Evolutionary conservation across 2,888 invertebrate species (phyloP).

Genomic region (Bimastos eiseni): DNA sequence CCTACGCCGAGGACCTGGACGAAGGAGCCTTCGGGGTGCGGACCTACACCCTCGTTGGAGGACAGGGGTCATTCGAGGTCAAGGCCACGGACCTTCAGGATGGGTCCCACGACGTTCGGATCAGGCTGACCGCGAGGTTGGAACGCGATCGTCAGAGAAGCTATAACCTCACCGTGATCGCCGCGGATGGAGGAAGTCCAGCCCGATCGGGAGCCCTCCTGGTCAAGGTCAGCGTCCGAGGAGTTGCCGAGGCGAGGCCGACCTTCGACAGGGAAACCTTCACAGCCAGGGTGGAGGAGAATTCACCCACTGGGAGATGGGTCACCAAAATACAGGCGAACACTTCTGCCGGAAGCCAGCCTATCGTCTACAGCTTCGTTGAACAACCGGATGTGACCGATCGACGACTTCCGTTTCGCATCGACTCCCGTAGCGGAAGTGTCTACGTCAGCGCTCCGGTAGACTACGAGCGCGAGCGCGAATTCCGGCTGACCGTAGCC

Average conservation of each 20-base stretch:
- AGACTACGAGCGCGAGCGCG: constrained; percentile 37
- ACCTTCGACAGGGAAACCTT: constrained; percentile 34
- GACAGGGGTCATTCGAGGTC: constrained; percentile 30
- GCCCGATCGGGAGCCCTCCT: constrained; percentile 34
- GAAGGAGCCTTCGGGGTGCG: constrained; percentile 29
- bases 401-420: constrained; percentile 34
- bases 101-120: constrained; percentile 22
- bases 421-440: constrained; percentile 36
- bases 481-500: constrained; percentile 36
- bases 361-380: constrained; percentile 34
- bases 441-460: constrained; percentile 37
- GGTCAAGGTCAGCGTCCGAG: constrained; percentile 32
- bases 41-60: constrained; percentile 30
- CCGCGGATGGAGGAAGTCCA: constrained; percentile 80
- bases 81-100: constrained; percentile 31
- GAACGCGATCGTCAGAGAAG: constrained; percentile 19
- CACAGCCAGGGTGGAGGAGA: constrained; percentile 37
- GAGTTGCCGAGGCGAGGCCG: constrained; percentile 36
- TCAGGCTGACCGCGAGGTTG: constrained; percentile 21
- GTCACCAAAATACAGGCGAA: constrained; percentile 32
- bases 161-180: constrained; percentile 80
- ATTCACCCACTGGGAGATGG: constrained; percentile 10
- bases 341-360: constrained; percentile 27
- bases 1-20: constrained; percentile 40
- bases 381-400: background rate